Conservation (phyloP, 2,113 vertebrate genomes). For the Rutilus rutilus region DNA sequence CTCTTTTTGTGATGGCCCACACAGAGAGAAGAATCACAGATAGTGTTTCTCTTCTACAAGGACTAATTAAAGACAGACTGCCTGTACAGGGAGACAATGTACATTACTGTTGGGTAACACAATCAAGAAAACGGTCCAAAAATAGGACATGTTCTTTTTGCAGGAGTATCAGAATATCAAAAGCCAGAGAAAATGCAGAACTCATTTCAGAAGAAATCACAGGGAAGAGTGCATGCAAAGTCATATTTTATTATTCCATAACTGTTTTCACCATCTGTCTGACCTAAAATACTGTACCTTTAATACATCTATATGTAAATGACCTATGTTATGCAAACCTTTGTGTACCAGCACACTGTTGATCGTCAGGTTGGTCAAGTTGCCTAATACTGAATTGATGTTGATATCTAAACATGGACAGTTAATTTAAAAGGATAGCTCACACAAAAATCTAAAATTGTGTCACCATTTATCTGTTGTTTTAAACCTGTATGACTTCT, state of each 20-base stretch:
- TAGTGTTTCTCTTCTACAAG: conserved; percentile 61
- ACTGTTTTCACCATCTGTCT: background rate
- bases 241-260: background rate
- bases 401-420: background rate
- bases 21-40: conserved; percentile 49
- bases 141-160: background rate
- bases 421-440: background rate
- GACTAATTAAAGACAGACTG: conserved; percentile 58
- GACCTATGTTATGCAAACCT: background rate
- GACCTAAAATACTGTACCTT: background rate
- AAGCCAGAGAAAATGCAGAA: background rate
- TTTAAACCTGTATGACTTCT: background rate
- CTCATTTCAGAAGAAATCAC: background rate
- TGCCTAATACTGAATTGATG: background rate
- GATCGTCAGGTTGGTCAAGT: background rate
- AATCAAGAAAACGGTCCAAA: conserved; percentile 30
- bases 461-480: background rate
- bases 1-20: conserved; percentile 6
- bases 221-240: background rate
- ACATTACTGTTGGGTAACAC: conserved; percentile 16
- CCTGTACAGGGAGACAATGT: conserved; percentile 52
- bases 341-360: background rate
- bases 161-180: background rate
- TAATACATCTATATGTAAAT: background rate
- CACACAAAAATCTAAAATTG: background rate